These are phyloP conservation scores for Drosophila paranaensis DNA, from an alignment of 2,888 invertebrate species.

Conservation along the genomic window DNA sequence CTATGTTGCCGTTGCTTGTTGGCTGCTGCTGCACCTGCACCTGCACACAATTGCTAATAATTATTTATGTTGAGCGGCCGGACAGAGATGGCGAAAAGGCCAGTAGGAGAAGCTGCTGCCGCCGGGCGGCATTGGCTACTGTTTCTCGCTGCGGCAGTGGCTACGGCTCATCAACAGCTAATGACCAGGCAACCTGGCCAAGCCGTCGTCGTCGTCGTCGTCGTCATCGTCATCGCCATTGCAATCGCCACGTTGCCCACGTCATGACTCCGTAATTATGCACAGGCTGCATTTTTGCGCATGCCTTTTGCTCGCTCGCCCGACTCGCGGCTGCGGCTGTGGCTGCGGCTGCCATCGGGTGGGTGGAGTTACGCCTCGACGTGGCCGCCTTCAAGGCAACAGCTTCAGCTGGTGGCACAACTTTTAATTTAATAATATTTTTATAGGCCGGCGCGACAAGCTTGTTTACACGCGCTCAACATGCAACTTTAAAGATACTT, in stretches of 20 bases:
- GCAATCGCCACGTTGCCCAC: conserved; percentile 64
- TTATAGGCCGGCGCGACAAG: conserved; percentile 79
- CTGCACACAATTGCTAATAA: conserved; percentile 82
- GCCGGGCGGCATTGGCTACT: conserved; percentile 73
- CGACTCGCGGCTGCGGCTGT: conserved; percentile 5
- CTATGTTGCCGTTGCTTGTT: conserved; percentile 39
- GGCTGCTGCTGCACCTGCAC: conserved; percentile 80
- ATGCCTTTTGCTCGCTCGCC: conserved; percentile 53
- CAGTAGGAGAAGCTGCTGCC: conserved; percentile 35
- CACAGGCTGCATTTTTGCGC: conserved; percentile 67
- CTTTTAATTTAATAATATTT: conserved; percentile 81
- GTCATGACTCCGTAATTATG: conserved; percentile 77
- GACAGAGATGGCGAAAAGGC: conserved; percentile 20
- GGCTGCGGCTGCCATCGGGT: conserved; percentile 27
- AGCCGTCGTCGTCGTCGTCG: conserved; percentile 17
- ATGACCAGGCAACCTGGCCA: conserved; percentile 68
- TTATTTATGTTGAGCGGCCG: conserved; percentile 75
- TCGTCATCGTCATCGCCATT: conserved; percentile 66
- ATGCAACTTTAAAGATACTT: conserved; percentile 79
- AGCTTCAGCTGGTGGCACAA: conserved; percentile 47
- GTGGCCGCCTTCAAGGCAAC: conserved; percentile 44
- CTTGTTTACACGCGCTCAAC: conserved; percentile 77
- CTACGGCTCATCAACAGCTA: conserved; percentile 79
- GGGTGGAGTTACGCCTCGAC: conserved; percentile 74
- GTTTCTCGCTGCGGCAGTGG: conserved; percentile 52